Percentiles rank a stretch among this genome's conserved stretches.
These are phyloP conservation scores for Crotalus viridis DNA, from an alignment of 2,113 vertebrate species.

Conservation along the genomic window DNA sequence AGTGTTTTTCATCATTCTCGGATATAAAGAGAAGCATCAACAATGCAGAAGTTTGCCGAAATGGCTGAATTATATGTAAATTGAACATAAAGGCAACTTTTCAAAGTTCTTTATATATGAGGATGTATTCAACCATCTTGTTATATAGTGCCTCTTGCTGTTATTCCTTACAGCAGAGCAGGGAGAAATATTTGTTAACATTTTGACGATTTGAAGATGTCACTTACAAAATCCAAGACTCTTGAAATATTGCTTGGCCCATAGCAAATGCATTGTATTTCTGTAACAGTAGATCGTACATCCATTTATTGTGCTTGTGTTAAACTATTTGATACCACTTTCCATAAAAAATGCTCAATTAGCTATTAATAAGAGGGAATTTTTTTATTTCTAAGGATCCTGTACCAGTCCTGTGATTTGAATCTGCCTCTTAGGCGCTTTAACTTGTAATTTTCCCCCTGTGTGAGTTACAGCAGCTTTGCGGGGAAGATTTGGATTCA, in stretches of 20 bases:
- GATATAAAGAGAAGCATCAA: not conserved
- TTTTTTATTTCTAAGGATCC: not conserved
- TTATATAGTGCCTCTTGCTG: not conserved
- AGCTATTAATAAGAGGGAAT: not conserved
- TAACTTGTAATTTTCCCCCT: not conserved
- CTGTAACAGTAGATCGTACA: not conserved
- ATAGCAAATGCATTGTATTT: not conserved
- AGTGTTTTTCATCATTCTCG: not conserved
- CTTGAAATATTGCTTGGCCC: not conserved
- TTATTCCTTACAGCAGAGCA: not conserved
- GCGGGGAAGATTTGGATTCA: not conserved
- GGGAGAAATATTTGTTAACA: not conserved
- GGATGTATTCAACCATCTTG: not conserved
- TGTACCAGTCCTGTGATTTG: not conserved
- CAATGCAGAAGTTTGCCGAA: not conserved
- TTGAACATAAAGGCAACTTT: not conserved
- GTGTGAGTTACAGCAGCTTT: not conserved
- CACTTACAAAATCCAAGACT: not conserved
- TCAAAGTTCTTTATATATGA: not conserved
- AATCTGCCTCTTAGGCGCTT: not conserved
- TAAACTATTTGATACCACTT: not conserved
- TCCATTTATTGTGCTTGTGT: not conserved
- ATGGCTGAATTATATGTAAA: not conserved
- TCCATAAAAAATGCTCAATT: not conserved
- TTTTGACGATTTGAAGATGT: not conserved